phyloP scores from a whole-genome alignment of 2,113 vertebrate genomes.

The Nothoprocta perdicaria region DNA sequence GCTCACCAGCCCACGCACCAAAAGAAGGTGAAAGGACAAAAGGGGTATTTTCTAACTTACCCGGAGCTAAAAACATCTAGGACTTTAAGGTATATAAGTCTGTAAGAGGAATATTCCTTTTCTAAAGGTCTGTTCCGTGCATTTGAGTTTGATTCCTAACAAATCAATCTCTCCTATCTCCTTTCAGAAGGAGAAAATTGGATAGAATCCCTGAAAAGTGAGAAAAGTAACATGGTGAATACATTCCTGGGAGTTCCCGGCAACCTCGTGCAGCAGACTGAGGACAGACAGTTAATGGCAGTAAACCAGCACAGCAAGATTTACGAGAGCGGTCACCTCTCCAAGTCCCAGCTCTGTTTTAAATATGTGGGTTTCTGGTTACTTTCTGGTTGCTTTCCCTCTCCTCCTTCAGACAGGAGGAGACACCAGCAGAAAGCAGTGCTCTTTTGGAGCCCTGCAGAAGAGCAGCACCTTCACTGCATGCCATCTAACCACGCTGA shows the following conservation, averaged over 20 bases:
- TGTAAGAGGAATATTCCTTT: background rate
- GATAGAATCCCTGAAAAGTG: background rate
- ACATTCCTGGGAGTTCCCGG: background rate
- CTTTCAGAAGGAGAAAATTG: background rate
- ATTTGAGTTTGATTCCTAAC: background rate
- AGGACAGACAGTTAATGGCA: slow-evolving; percentile 6
- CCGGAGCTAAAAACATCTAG: background rate
- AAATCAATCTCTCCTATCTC: background rate
- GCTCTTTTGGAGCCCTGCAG: background rate
- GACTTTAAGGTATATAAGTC: background rate
- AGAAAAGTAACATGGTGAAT: background rate
- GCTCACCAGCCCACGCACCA: background rate
- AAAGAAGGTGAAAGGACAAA: background rate
- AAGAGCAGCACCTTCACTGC: background rate
- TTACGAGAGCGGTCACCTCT: slow-evolving; percentile 59
- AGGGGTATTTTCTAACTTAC: background rate
- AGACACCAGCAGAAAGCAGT: background rate
- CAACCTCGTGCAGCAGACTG: background rate
- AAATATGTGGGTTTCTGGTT: slow-evolving; percentile 27
- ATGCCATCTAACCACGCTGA: background rate
- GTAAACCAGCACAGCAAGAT: slow-evolving; percentile 66
- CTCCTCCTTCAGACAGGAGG: background rate
- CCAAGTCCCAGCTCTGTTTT: slow-evolving; percentile 34
- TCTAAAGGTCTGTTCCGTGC: background rate
- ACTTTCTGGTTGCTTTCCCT: slow-evolving; percentile 20